A percentile compares a stretch with the other conserved stretches of the same genome.
phyloP scores from a whole-genome alignment of 30 jellyfish, hydroid and myxozoan genomes.

The Pseudorhiza aurosa region DNA sequence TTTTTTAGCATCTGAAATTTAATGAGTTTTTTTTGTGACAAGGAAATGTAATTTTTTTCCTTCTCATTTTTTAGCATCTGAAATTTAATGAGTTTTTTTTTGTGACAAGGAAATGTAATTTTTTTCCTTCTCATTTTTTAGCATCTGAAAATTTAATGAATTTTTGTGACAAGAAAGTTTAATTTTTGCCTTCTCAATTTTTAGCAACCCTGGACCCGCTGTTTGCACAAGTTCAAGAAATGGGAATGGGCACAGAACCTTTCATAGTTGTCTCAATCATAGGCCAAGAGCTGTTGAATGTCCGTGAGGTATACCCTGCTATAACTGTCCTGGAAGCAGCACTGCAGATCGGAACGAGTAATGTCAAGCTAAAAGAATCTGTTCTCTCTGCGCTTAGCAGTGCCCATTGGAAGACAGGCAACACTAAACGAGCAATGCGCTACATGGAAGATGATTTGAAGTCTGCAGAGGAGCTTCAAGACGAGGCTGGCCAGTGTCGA shows the following conservation, averaged over 20 bases:
- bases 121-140: no score
- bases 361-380: constrained; percentile 72
- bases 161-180: neutral
- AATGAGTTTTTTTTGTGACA: no score
- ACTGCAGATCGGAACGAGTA: constrained; percentile 87
- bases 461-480: constrained; percentile 74
- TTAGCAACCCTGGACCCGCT: constrained; percentile 89
- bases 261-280: constrained; percentile 88
- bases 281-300: constrained; percentile 93
- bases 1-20: no score
- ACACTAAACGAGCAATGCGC: constrained; percentile 84
- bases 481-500: constrained; percentile 82
- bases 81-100: no score
- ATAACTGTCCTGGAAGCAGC: constrained; percentile 92
- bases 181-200: neutral
- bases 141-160: no score
- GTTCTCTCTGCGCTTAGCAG: constrained; percentile 90
- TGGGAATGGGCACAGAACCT: constrained; percentile 82
- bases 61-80: no score
- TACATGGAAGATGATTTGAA: constrained; percentile 92
- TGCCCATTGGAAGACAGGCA: constrained; percentile 92
- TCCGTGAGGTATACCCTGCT: constrained; percentile 81
- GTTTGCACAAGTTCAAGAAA: constrained; percentile 72
- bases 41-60: no score
- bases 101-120: no score